phyloP scores from a whole-genome alignment of 2,797 vertebrate species.

The Babyrousa celebensis region DNA sequence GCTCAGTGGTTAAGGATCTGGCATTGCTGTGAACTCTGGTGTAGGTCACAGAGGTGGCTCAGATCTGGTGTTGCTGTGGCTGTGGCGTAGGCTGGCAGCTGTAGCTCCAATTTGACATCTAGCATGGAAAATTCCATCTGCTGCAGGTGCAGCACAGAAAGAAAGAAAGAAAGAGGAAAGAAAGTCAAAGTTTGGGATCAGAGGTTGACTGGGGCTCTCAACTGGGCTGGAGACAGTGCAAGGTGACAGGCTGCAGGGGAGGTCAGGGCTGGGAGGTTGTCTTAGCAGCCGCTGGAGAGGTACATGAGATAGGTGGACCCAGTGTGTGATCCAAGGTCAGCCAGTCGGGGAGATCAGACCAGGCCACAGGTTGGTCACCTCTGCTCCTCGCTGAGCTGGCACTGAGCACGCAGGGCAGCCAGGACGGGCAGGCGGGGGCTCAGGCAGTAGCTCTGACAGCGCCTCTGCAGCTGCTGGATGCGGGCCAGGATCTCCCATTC shows the following conservation, averaged over 20 bases:
- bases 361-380: slow-evolving; percentile 89
- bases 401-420: slow-evolving; percentile 91
- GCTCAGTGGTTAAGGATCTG: no score
- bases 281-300: background rate
- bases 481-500: slow-evolving; percentile 94
- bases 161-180: background rate
- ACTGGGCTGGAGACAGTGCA: background rate
- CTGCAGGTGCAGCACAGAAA: no score
- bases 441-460: slow-evolving; percentile 92
- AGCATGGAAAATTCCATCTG: no score
- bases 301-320: background rate
- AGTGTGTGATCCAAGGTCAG: background rate
- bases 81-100: no score
- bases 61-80: no score
- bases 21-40: no score
- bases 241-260: background rate
- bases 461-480: slow-evolving; percentile 93
- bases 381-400: slow-evolving; percentile 93
- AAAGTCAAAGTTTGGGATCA: background rate
- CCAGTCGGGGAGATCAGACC: background rate
- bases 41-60: no score
- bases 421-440: slow-evolving; percentile 88
- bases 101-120: no score
- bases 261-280: background rate
- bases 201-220: background rate